These are phyloP conservation scores for Megalops cyprinoides DNA, from an alignment of 2,797 vertebrate genomes.

Conservation along the genomic window DNA sequence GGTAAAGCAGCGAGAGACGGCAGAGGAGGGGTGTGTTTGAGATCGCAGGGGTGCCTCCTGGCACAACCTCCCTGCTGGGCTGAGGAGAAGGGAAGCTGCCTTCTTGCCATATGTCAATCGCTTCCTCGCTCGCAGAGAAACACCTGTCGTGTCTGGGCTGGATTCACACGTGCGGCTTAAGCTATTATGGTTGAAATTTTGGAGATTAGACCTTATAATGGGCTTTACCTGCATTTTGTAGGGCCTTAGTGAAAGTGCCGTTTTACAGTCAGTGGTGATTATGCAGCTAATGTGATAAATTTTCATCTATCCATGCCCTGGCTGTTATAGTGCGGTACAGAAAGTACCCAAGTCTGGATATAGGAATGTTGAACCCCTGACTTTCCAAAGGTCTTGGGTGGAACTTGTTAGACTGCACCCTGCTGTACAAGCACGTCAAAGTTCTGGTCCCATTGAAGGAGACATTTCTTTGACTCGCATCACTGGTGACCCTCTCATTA, in stretches of 20 bases:
- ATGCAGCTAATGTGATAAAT: not conserved
- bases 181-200: not conserved
- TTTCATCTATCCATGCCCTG: not conserved
- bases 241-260: not conserved
- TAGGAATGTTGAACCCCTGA: not conserved
- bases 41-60: not conserved
- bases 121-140: not conserved
- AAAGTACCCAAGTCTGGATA: not conserved
- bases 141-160: not conserved
- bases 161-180: not conserved
- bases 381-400: not conserved
- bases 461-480: not conserved
- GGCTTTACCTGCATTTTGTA: slow-evolving; percentile 6
- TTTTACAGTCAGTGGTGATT: not conserved
- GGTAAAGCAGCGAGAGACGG: not conserved
- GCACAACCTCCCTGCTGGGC: not conserved
- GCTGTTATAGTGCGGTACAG: not conserved
- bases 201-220: not conserved
- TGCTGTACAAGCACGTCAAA: not conserved
- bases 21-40: not conserved
- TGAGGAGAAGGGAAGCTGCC: not conserved
- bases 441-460: not conserved
- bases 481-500: slow-evolving; percentile 7
- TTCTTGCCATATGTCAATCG: not conserved
- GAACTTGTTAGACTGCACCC: not conserved